phyloP scores from a whole-genome alignment of 2,888 invertebrate species.

The Brachyopa scutellaris region DNA sequence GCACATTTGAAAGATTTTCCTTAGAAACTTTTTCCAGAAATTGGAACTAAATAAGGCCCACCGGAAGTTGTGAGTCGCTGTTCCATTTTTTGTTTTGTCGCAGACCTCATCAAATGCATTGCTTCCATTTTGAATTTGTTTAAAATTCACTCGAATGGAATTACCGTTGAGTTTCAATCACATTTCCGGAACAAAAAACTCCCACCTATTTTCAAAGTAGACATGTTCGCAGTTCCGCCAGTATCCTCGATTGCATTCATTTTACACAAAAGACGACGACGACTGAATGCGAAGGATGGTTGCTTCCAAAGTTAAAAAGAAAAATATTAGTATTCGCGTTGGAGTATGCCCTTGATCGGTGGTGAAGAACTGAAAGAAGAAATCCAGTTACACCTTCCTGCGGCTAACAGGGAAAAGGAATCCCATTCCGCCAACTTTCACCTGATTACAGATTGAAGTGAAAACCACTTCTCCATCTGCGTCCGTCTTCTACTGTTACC shows the following conservation, averaged over 20 bases:
- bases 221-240: neutral
- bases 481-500: neutral
- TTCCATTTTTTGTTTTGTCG: neutral
- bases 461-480: constrained; percentile 16
- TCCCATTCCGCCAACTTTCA: neutral
- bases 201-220: neutral
- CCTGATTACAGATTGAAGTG: constrained; percentile 8
- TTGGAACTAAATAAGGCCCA: too few species aligned
- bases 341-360: constrained; percentile 3
- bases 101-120: constrained; percentile 23
- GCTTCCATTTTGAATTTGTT: constrained; percentile 31
- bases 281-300: neutral
- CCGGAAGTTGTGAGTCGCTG: too few species aligned
- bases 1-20: too few species aligned
- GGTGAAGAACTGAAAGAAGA: neutral
- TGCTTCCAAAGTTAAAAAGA: neutral
- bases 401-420: neutral
- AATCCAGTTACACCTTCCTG: constrained; percentile 7
- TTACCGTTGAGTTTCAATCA: constrained; percentile 38
- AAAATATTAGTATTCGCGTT: neutral
- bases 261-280: neutral
- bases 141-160: constrained; percentile 33
- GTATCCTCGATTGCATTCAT: too few species aligned
- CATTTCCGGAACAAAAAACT: constrained; percentile 29
- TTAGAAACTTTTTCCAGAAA: too few species aligned